Percentiles rank a stretch among this genome's conserved stretches.
phyloP scores from a whole-genome alignment of 23 tunicate species.

The Clavelina lepadiformis region DNA sequence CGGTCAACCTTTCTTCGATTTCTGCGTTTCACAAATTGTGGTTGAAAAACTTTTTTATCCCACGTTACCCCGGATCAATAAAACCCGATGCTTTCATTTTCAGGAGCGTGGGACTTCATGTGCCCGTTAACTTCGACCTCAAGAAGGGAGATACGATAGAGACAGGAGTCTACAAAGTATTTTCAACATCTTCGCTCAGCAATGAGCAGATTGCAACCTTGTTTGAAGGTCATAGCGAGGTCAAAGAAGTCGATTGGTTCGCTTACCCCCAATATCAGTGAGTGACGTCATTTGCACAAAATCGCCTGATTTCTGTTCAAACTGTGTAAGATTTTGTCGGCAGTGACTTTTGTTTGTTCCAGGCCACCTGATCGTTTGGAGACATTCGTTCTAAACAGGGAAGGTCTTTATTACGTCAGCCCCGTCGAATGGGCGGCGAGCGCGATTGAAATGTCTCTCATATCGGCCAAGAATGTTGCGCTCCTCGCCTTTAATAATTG shows the following conservation, averaged over 20 bases:
- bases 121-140: constrained; percentile 66
- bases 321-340: background rate
- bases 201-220: constrained; percentile 35
- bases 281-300: constrained; percentile 3
- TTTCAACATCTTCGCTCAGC: constrained; percentile 49
- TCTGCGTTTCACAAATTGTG: too few species aligned
- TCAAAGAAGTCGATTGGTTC: constrained; percentile 41
- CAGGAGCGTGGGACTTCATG: constrained; percentile 54
- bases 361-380: constrained; percentile 68
- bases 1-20: too few species aligned
- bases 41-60: too few species aligned
- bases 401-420: constrained; percentile 72
- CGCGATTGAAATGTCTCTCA: constrained; percentile 85
- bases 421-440: constrained; percentile 89
- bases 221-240: constrained; percentile 42
- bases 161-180: constrained; percentile 62
- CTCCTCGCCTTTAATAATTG: constrained; percentile 78
- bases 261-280: constrained; percentile 74
- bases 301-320: background rate
- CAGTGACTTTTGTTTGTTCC: background rate
- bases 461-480: constrained; percentile 78
- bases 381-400: constrained; percentile 52
- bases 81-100: too few species aligned
- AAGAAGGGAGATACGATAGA: constrained; percentile 16
- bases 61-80: too few species aligned